Evolutionary conservation across 2,888 invertebrate species (phyloP).

Genomic region (Troides aeacus): DNA sequence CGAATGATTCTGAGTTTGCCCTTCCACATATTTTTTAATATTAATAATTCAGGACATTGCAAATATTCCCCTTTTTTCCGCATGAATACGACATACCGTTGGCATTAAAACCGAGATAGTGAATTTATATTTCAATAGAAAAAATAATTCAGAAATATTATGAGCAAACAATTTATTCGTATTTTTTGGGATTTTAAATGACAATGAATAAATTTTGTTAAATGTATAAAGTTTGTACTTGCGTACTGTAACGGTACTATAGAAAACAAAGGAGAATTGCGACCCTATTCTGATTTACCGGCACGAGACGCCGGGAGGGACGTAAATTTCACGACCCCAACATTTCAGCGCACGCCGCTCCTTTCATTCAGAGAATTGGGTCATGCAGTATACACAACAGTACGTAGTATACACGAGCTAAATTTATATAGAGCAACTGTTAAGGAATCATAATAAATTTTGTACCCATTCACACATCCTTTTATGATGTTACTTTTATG

Average conservation of each 20-base stretch:
- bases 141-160: neutral
- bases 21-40: slow-evolving; percentile 4
- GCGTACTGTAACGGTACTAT: neutral
- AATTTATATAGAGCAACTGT: slow-evolving; percentile 20
- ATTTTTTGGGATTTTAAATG: neutral
- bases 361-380: slow-evolving; percentile 25
- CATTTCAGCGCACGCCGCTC: slow-evolving; percentile 22
- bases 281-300: slow-evolving; percentile 18
- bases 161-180: neutral
- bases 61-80: slow-evolving; percentile 6
- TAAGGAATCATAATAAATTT: neutral
- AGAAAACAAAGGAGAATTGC: neutral
- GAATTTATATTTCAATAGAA: neutral
- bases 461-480: neutral
- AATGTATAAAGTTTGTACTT: neutral
- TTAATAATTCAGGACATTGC: slow-evolving; percentile 2
- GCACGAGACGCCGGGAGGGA: slow-evolving; percentile 17
- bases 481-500: too few species aligned
- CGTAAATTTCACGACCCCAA: slow-evolving; percentile 24
- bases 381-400: slow-evolving; percentile 11
- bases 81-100: slow-evolving; percentile 7
- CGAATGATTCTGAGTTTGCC: slow-evolving; percentile 2
- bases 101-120: neutral
- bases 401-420: slow-evolving; percentile 4
- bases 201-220: neutral